Percentiles rank a stretch among this genome's conserved stretches.
Evolutionary conservation across 2,113 vertebrate genomes (phyloP).

Genomic region (Microcebus ravelobensis): DNA sequence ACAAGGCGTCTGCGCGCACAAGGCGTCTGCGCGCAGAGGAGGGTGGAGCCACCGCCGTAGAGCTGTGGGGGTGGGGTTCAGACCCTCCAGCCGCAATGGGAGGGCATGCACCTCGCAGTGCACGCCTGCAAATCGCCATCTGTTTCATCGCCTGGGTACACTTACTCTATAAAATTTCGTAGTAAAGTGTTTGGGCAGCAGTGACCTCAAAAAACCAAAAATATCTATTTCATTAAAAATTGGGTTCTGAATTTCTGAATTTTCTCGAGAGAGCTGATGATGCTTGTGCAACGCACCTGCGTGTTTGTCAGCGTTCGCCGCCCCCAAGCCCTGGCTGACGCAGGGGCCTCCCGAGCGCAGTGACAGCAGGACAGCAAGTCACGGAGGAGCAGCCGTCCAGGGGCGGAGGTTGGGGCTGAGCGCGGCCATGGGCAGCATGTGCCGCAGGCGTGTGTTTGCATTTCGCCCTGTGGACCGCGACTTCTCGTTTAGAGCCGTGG

Average conservation of each 20-base stretch:
- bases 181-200: not conserved
- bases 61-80: not conserved
- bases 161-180: too few relatives aligned
- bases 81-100: not conserved
- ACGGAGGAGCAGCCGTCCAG: accelerated
- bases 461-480: not conserved
- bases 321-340: accelerated
- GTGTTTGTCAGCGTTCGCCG: too few relatives aligned
- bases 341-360: not conserved
- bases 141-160: not conserved
- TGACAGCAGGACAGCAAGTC: not conserved
- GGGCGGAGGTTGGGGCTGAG: too few relatives aligned
- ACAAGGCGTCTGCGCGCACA: too few relatives aligned
- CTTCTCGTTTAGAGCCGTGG: not conserved
- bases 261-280: not conserved
- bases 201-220: not conserved
- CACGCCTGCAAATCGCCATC: accelerated
- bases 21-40: too few relatives aligned
- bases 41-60: not conserved
- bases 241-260: not conserved
- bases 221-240: not conserved
- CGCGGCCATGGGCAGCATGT: too few relatives aligned
- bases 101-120: too few relatives aligned
- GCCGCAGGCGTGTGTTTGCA: too few relatives aligned
- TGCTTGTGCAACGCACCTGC: not conserved